Evolutionary conservation across 1,140 invertebrate genomes (phyloP).

Genomic region (Lerema accius): DNA sequence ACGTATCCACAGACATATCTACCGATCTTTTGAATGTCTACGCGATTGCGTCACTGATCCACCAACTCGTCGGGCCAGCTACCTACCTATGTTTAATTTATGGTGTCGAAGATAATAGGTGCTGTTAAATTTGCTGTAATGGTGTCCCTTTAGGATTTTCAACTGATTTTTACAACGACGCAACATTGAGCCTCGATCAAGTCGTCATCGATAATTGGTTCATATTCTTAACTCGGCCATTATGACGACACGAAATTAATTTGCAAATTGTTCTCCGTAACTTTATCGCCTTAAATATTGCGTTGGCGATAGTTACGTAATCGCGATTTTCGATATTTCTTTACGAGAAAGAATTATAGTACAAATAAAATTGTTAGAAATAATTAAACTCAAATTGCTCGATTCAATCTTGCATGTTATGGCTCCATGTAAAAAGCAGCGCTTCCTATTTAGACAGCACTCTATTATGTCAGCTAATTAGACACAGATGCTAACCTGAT

Average conservation of each 20-base stretch:
- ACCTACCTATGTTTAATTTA: slow-evolving; percentile 74
- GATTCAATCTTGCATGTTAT: too few relatives aligned
- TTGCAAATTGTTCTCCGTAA: slow-evolving; percentile 18
- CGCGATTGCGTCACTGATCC: slow-evolving; percentile 42
- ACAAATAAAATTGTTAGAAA: too few relatives aligned
- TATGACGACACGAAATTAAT: slow-evolving; percentile 26
- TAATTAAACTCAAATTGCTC: too few relatives aligned
- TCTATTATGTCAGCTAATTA: slow-evolving; percentile 19
- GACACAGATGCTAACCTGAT: slow-evolving; percentile 18
- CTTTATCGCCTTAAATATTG: slow-evolving; percentile 11
- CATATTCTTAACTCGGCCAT: not conserved
- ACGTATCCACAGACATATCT: slow-evolving; percentile 45
- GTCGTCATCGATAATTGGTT: slow-evolving; percentile 19
- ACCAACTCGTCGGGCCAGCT: slow-evolving; percentile 41
- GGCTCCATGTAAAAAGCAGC: not conserved
- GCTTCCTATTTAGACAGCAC: not conserved
- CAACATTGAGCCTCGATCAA: too few relatives aligned
- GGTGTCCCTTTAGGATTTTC: slow-evolving; percentile 53
- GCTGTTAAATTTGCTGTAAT: slow-evolving; percentile 70
- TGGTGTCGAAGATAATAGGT: slow-evolving; percentile 75
- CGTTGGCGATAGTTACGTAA: not conserved
- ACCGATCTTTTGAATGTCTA: slow-evolving; percentile 33
- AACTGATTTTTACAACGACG: slow-evolving; percentile 35
- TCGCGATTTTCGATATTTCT: slow-evolving; percentile 3
- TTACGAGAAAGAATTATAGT: too few relatives aligned